phyloP scores from a whole-genome alignment of 1,140 invertebrate species.

The silkworm (Bombyx mori) region DNA sequence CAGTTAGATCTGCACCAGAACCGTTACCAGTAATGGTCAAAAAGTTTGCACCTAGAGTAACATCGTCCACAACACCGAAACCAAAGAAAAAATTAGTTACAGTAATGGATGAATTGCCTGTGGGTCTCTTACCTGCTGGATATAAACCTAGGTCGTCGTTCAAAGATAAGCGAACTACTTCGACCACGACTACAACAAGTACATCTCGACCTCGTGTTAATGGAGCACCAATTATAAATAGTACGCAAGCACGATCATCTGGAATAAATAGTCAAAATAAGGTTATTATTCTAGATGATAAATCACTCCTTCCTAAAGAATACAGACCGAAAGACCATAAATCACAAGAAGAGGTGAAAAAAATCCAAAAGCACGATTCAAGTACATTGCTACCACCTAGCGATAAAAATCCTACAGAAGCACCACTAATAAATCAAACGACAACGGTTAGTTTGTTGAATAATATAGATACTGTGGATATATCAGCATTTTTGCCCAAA shows the following conservation, averaged over 20 bases:
- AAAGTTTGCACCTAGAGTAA: conserved; percentile 76
- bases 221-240: conserved; percentile 44
- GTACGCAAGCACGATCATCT: conserved; percentile 58
- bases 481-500: conserved; percentile 76
- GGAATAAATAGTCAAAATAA: conserved; percentile 68
- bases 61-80: conserved; percentile 67
- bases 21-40: conserved; percentile 73
- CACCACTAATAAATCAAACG: conserved; percentile 33
- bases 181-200: conserved; percentile 57
- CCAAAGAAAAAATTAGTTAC: conserved; percentile 72
- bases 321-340: conserved; percentile 70
- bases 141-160: conserved; percentile 72
- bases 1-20: conserved; percentile 62
- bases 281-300: conserved; percentile 71
- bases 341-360: conserved; percentile 54
- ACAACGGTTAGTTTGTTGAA: conserved; percentile 37
- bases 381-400: conserved; percentile 76
- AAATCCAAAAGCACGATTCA: conserved; percentile 66
- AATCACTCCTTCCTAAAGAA: conserved; percentile 77
- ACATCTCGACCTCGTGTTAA: conserved; percentile 25
- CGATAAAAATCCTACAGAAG: conserved; percentile 61
- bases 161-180: conserved; percentile 70
- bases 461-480: conserved; percentile 72
- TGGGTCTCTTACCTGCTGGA: conserved; percentile 74
- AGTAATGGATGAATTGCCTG: conserved; percentile 74